Base-by-base conservation (phyloP, 1,140 invertebrate genomes). In the Elymnias hypermnestra region DNA sequence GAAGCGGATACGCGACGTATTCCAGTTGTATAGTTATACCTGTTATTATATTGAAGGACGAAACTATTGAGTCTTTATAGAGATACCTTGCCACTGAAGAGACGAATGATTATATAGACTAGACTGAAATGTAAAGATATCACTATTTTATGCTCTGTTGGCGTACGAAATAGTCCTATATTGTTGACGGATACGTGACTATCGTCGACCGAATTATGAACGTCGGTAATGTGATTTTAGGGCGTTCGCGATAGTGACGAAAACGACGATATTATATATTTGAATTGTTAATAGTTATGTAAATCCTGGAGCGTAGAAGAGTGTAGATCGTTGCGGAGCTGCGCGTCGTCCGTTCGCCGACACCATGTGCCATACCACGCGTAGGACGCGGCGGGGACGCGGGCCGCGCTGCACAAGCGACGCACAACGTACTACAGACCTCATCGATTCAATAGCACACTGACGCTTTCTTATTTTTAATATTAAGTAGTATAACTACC, bases 61-160 rank as follows among this genome's bases (percentile, higher is more conserved):
- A 81, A 61, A 84, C 72, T 83, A 82, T 84, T 81, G 73, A 82
- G 73, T 83, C 82, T 85, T 81, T 85, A 83, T 83, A 85, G 82
- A 76, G 70, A 81, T 76, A 83, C 82, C 82, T 85, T 85, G 82
- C 82, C 82, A 83, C 77, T 79, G 72, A 79, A 77, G 61, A 82
- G 62, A 72, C 69, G 63, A 71, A 74, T 77, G 72, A 83, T 85
- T 79, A 82, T 79, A 82, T 83, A 83, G 78, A 79, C 74, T 85
- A 85, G 78, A 85, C 82, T 85, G 82, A 85, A 69, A 74, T 82
- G 73, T 85, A 83, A 84, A 81, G 68, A 84, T 85, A 85, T 85
- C 82, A 85, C 72, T 85, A 85, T 83, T 84, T 82, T 79, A 85
- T 85, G 82, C 78, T 85, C 77, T 83, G 75, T 83, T 85, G 76